phyloP scores from a whole-genome alignment of 2,113 vertebrate genomes.

The Chloropsis cyanopogon region DNA sequence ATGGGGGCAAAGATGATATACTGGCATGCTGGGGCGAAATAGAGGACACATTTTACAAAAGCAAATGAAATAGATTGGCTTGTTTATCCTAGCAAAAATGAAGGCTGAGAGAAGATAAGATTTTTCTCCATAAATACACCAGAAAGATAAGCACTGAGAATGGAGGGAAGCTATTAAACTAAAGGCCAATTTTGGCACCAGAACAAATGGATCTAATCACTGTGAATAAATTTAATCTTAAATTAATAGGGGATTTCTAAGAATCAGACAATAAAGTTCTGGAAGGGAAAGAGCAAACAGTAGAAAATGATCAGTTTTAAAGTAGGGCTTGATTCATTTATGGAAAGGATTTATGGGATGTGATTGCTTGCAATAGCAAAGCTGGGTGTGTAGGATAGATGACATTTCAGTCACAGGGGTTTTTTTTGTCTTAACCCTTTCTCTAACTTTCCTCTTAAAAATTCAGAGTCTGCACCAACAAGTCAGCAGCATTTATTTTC shows the following conservation, averaged over 20 bases:
- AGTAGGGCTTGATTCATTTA: background rate
- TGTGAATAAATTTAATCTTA: slow-evolving; percentile 15
- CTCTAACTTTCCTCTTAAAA: background rate
- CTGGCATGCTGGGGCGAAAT: background rate
- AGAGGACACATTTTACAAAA: background rate
- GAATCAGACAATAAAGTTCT: background rate
- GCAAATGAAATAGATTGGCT: background rate
- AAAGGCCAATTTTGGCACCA: slow-evolving; percentile 26
- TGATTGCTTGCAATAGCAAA: background rate
- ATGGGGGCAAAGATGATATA: background rate
- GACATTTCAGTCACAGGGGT: background rate
- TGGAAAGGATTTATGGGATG: background rate
- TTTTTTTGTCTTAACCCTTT: background rate
- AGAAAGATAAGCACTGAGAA: slow-evolving; percentile 11
- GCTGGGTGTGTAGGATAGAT: background rate
- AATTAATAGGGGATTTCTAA: slow-evolving; percentile 42
- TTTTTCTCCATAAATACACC: slow-evolving; percentile 11
- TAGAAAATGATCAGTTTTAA: background rate
- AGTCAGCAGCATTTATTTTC: background rate
- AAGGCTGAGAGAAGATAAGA: slow-evolving; percentile 27
- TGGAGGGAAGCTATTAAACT: slow-evolving; percentile 7
- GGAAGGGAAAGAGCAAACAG: background rate
- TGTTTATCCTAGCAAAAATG: slow-evolving; percentile 25
- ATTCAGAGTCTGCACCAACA: background rate
- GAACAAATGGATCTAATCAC: slow-evolving; percentile 45